Evolutionary conservation across 2,113 vertebrate species (phyloP).

Genomic region (Sinocyclocheilus anophthalmus): DNA sequence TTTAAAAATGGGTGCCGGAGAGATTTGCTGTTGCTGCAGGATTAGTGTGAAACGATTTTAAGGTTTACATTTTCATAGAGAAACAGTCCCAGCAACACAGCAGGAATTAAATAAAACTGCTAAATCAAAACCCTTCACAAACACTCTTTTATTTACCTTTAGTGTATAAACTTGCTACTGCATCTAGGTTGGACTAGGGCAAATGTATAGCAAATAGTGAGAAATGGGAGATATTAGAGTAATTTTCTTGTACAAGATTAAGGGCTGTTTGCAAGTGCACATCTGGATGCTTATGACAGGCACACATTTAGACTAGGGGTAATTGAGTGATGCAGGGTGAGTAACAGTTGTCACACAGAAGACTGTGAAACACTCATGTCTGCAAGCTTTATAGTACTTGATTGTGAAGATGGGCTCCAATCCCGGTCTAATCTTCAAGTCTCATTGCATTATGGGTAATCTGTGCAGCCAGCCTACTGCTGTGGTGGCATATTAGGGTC

Average conservation of each 20-base stretch:
- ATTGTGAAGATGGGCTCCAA: no score
- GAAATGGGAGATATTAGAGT: neutral
- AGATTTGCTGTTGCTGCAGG: neutral
- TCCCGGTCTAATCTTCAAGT: neutral
- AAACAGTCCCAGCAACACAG: neutral
- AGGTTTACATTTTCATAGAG: neutral
- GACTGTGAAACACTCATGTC: neutral
- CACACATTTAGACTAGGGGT: slow-evolving; percentile 57
- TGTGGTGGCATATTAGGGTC: neutral
- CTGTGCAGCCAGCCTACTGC: neutral
- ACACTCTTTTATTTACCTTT: neutral
- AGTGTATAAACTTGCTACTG: neutral
- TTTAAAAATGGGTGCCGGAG: neutral
- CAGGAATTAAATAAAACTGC: neutral
- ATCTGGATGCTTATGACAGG: slow-evolving; percentile 68
- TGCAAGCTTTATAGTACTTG: neutral
- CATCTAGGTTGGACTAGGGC: neutral
- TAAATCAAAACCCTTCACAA: neutral
- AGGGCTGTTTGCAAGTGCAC: slow-evolving; percentile 62
- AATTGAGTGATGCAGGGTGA: neutral
- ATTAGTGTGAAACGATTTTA: neutral
- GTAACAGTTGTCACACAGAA: neutral
- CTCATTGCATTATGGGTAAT: neutral
- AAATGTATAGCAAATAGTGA: neutral
- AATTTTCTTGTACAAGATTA: slow-evolving; percentile 71